Evolutionary conservation across 2,797 vertebrate genomes (phyloP).

Genomic region (Xiphorhynchus erythropygius): DNA sequence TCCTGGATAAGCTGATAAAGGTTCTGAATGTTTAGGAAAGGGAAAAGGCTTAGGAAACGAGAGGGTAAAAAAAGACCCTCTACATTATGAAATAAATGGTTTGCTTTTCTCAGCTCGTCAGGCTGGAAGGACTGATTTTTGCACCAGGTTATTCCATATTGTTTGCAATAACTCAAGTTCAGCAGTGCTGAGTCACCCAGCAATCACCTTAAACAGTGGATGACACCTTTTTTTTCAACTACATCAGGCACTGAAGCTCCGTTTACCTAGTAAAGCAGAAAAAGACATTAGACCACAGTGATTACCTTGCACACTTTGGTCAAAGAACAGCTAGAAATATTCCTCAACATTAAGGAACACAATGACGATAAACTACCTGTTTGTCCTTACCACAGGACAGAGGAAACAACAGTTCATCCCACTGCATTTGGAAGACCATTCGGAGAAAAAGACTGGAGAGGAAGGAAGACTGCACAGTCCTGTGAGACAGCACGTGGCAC

Average conservation of each 20-base stretch:
- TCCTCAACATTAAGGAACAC: not conserved
- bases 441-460: not conserved
- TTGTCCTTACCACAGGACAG: not conserved
- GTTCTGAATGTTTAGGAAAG: not conserved
- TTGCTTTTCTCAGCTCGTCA: not conserved
- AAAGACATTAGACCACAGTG: not conserved
- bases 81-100: not conserved
- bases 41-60: too few species aligned
- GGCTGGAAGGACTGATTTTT: not conserved
- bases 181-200: not conserved
- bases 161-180: not conserved
- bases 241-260: not conserved
- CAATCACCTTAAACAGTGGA: not conserved
- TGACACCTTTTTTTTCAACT: not conserved
- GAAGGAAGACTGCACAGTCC: not conserved
- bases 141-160: not conserved
- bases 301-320: not conserved
- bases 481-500: rapidly evolving
- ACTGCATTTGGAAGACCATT: not conserved
- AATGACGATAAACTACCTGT: not conserved
- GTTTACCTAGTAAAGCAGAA: not conserved
- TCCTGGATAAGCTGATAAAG: not conserved
- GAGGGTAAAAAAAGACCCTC: too few species aligned
- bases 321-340: not conserved
- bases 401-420: not conserved